Base-by-base conservation (phyloP, 2,113 vertebrate genomes). In the Sapayoa aenigma region DNA sequence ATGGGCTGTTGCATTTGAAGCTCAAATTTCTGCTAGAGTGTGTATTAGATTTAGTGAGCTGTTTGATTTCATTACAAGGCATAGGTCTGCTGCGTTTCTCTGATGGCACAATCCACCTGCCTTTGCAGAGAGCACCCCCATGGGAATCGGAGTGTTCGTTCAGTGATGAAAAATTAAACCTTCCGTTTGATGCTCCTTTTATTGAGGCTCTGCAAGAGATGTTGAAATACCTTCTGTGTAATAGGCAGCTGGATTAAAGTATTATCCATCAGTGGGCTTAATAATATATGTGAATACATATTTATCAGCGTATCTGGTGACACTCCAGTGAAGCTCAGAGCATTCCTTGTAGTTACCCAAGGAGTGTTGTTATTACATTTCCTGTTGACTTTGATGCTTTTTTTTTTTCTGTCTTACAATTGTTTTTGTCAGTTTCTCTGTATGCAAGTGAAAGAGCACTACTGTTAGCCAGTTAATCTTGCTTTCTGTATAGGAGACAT, bases 91-190 rank as follows among this genome's bases (percentile, higher is more conserved):
- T 78, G 68, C 15, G 0, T 85, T 88, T 75, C 71, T 90, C 85
- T 87, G 92, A 65, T 89, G 93, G 74, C 66, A 89, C 56, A 76
- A 81, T 92, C 52, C 41, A 85, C 91, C 91, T 97, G 73, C 81
- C 62, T 94, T 95, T 79, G 83, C 95, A 90, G 79, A 76, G 67
- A 60, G 81, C 30, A 6, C 72, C 94, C 96, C 89, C 3, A 0
- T 0, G 11, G 81, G 95, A 94, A 82, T 91, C 71, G 11, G 75
- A 58, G 53, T 49, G 69, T 94, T 90, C 3, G 1, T 53, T 42
- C 4, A 6, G 37, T 83, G 95, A 85, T 94, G 94, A 96, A 93
- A 95, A 97, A 96, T 95, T 94, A 96, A 97, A 89, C 88, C 80
- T 90, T 93, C 73, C 5, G 0, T 91, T 90, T 95, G 94, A 89